These are phyloP conservation scores for Siphamia tubifer DNA, from an alignment of 2,113 vertebrate species.

Conservation along the genomic window DNA sequence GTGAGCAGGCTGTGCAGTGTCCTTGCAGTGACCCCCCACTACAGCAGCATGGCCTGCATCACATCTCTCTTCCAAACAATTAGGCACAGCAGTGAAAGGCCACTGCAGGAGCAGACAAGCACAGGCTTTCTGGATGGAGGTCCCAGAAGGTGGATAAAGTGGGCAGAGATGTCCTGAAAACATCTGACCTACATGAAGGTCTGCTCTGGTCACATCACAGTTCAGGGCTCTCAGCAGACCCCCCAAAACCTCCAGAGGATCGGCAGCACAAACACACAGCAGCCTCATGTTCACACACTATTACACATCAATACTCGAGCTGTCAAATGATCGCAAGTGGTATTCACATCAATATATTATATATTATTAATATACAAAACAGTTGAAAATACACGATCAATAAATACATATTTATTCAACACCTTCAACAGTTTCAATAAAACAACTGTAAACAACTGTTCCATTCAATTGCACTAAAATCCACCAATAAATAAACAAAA, in stretches of 20 bases:
- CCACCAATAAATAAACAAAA: no score
- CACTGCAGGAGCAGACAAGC: slow-evolving; percentile 32
- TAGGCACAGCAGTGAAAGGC: slow-evolving; percentile 52
- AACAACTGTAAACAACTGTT: no score
- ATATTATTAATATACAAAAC: no score
- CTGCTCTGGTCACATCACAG: slow-evolving; percentile 47
- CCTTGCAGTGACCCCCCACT: slow-evolving; percentile 24
- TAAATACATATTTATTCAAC: no score
- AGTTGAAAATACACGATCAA: no score
- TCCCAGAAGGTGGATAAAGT: slow-evolving; percentile 55
- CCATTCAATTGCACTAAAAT: no score
- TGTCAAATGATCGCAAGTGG: no score
- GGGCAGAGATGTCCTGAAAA: slow-evolving; percentile 38
- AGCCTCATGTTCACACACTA: no score
- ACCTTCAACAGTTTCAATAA: no score
- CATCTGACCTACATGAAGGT: slow-evolving; percentile 59
- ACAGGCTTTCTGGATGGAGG: slow-evolving; percentile 55
- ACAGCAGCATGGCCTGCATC: slow-evolving; percentile 1
- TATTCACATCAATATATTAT: no score
- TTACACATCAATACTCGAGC: no score
- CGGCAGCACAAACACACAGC: neutral
- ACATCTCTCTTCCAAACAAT: slow-evolving; percentile 62
- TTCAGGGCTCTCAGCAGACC: slow-evolving; percentile 31
- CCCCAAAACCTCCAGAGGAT: slow-evolving; percentile 21
- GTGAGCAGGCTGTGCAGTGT: no score